phyloP scores from a whole-genome alignment of 2,797 vertebrate species.

The Tapera naevia region DNA sequence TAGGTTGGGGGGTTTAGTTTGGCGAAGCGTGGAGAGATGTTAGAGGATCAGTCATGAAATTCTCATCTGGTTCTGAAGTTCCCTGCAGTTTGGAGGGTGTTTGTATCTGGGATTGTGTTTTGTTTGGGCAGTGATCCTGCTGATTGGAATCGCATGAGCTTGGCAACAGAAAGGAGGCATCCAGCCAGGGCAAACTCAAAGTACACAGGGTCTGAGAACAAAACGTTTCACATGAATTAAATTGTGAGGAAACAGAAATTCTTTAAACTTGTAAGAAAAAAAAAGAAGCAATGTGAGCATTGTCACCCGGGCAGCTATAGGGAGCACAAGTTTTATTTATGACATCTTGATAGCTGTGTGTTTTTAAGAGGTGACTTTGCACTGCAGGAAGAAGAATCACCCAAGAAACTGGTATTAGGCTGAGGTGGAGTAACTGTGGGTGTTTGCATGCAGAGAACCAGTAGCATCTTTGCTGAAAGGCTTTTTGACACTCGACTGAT shows the following conservation, averaged over 20 bases:
- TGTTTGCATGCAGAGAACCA: background rate
- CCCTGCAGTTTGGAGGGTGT: constrained; percentile 48
- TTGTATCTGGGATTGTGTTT: constrained; percentile 64
- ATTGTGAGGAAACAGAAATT: constrained; percentile 50
- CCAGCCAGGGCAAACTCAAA: constrained; percentile 62
- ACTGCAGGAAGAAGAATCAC: background rate
- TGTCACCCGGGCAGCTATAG: background rate
- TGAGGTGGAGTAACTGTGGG: background rate
- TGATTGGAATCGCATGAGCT: constrained; percentile 41
- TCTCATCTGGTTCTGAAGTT: constrained; percentile 42
- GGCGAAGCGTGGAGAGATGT: background rate
- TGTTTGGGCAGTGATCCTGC: constrained; percentile 62
- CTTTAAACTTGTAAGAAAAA: constrained; percentile 46
- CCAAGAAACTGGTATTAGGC: background rate
- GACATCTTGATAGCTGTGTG: background rate
- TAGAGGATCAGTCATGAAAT: constrained; percentile 16
- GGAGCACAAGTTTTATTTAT: background rate
- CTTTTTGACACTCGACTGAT: background rate
- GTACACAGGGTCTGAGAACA: constrained; percentile 67
- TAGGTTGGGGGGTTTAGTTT: background rate
- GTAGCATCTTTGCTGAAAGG: background rate
- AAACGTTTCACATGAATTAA: constrained; percentile 66
- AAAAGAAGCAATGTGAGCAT: constrained; percentile 17
- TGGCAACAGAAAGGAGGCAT: background rate
- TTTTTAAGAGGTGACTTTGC: background rate